phyloP scores from a whole-genome alignment of 2,888 invertebrate genomes.

The Pseudococcus jackbeardsleyi region DNA sequence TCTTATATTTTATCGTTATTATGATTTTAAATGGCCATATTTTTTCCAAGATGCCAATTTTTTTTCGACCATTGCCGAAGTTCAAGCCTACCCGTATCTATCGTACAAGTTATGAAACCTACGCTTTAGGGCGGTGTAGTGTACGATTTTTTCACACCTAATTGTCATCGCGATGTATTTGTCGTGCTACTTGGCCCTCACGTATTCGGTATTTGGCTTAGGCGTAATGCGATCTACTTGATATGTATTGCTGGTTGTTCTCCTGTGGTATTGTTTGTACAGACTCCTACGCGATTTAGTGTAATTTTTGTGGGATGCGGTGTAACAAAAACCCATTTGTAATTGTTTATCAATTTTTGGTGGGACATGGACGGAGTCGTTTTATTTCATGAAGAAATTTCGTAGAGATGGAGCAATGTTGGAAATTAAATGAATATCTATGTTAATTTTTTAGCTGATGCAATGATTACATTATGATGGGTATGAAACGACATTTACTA shows the following conservation, averaged over 20 bases:
- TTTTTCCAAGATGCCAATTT: constrained; percentile 28
- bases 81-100: background rate
- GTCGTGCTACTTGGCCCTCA: constrained; percentile 29
- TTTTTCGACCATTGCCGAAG: background rate
- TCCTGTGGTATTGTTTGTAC: background rate
- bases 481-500: too few species aligned
- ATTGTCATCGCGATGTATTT: background rate
- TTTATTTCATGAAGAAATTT: background rate
- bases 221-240: constrained; percentile 39
- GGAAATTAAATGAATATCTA: background rate
- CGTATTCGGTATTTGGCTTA: background rate
- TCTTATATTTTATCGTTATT: constrained; percentile 15
- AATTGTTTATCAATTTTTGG: background rate
- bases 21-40: background rate
- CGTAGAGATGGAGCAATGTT: background rate
- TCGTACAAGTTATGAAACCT: background rate
- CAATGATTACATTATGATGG: background rate
- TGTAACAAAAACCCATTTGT: background rate
- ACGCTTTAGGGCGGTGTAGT: background rate
- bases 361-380: background rate
- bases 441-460: background rate
- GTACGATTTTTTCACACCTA: constrained; percentile 22
- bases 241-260: background rate
- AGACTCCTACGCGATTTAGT: background rate
- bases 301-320: background rate